phyloP scores from a whole-genome alignment of 2,888 invertebrate species.

The Caenorhabditis zanzibari region DNA sequence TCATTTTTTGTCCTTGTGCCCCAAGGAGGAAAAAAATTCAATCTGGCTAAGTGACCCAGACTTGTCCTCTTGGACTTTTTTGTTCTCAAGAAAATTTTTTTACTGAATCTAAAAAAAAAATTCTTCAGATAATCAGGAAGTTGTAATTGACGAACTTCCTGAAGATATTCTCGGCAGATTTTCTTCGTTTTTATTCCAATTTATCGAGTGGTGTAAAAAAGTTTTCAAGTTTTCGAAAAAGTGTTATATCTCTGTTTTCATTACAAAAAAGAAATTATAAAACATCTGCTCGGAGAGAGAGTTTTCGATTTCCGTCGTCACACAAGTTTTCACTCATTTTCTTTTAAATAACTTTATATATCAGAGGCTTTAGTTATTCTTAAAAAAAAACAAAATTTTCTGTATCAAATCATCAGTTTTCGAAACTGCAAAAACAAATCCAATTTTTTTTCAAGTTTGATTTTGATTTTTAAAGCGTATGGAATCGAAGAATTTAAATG shows the following conservation, averaged over 20 bases:
- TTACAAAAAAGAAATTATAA: constrained; percentile 33
- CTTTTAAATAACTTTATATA: background rate
- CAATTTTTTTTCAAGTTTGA: background rate
- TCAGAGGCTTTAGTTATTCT: background rate
- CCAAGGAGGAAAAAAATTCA: constrained; percentile 7
- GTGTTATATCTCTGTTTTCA: constrained; percentile 10
- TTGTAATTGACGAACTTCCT: constrained; percentile 33
- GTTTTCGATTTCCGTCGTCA: background rate
- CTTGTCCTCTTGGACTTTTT: background rate
- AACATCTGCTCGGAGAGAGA: constrained; percentile 31
- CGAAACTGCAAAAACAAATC: too few relatives aligned
- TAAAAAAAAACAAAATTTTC: too few relatives aligned
- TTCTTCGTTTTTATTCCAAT: background rate
- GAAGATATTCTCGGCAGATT: background rate
- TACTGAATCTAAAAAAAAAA: background rate
- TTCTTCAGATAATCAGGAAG: constrained; percentile 30
- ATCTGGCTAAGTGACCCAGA: constrained; percentile 22
- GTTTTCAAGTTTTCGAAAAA: constrained; percentile 2
- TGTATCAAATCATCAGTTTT: too few relatives aligned
- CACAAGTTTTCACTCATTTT: background rate
- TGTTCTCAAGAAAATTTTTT: too few relatives aligned
- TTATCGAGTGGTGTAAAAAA: too few relatives aligned
- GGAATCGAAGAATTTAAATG: background rate
- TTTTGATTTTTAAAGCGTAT: background rate
- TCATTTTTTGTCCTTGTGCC: background rate